These are phyloP conservation scores for Campylomormyrus tamandua DNA, from an alignment of 2,113 vertebrate genomes.

Conservation along the genomic window DNA sequence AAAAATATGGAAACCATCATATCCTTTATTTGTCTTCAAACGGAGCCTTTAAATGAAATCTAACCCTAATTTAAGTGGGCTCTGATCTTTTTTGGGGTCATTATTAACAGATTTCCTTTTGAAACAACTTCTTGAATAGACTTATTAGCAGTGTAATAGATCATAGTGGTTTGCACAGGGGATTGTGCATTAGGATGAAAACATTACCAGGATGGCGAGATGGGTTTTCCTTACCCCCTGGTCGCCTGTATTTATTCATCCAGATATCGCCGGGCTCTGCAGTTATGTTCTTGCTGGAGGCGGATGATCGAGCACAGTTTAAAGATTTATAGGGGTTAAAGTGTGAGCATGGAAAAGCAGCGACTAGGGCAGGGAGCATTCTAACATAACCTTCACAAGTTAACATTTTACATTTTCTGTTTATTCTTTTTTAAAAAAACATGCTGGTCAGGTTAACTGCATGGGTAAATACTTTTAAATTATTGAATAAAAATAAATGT, in stretches of 20 bases:
- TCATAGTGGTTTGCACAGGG: not conserved
- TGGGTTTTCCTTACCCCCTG: not conserved
- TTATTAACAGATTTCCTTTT: not conserved
- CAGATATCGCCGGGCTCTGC: not conserved
- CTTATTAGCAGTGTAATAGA: not conserved
- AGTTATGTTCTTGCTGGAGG: not conserved
- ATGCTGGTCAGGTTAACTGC: not conserved
- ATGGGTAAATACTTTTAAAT: not conserved
- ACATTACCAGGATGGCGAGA: not conserved
- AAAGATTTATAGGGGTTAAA: conserved; percentile 5
- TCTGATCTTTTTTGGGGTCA: not conserved
- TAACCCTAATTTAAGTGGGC: not conserved
- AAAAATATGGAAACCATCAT: not conserved
- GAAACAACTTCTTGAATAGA: not conserved
- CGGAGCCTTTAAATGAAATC: not conserved
- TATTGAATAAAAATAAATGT: not conserved
- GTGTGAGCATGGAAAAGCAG: not conserved
- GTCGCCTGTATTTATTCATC: not conserved
- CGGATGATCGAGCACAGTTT: not conserved
- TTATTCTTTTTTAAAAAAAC: not conserved
- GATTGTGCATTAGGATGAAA: not conserved
- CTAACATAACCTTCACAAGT: not conserved
- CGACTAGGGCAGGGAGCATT: not conserved
- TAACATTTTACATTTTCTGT: not conserved
- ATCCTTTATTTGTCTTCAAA: not conserved